phyloP scores from a whole-genome alignment of 2,113 vertebrate species.

The Neolamprologus ventralis region DNA sequence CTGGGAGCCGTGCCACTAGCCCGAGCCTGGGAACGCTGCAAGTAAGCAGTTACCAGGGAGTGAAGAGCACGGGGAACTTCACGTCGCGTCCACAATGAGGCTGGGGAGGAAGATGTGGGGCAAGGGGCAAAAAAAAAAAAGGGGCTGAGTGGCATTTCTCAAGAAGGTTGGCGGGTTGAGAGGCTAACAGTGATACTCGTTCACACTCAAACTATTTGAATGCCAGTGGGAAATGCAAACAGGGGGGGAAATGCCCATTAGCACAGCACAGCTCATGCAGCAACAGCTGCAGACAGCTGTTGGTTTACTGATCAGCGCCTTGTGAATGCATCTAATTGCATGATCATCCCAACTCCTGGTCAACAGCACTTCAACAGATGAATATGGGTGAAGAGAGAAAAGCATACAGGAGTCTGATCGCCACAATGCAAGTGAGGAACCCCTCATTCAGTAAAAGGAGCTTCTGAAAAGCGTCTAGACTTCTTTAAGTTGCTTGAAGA shows the following conservation, averaged over 20 bases:
- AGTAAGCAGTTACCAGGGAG: constrained; percentile 55
- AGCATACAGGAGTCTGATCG: background rate
- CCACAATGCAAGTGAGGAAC: background rate
- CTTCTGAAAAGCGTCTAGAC: too few species aligned
- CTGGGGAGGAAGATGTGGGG: background rate
- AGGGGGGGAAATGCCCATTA: background rate
- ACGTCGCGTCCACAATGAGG: background rate
- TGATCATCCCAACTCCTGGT: background rate
- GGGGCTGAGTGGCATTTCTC: background rate
- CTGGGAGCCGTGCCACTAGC: constrained; percentile 66
- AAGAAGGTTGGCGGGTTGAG: background rate
- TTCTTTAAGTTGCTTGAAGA: too few species aligned
- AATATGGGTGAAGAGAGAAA: background rate
- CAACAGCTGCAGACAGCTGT: background rate
- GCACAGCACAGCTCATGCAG: background rate
- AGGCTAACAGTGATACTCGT: background rate
- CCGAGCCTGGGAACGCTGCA: constrained; percentile 63
- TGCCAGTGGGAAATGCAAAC: background rate
- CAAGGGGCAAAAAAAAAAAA: background rate
- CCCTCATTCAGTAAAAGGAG: background rate
- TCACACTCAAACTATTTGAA: background rate
- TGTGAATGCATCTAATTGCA: background rate
- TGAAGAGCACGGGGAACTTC: constrained; percentile 1
- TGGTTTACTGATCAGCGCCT: background rate
- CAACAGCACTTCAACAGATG: background rate